A percentile compares a stretch with the other conserved stretches of the same genome.
These are phyloP conservation scores for Epizoanthus scotinus DNA, from an alignment of 92 coral and sea anemone species.

Conservation along the genomic window DNA sequence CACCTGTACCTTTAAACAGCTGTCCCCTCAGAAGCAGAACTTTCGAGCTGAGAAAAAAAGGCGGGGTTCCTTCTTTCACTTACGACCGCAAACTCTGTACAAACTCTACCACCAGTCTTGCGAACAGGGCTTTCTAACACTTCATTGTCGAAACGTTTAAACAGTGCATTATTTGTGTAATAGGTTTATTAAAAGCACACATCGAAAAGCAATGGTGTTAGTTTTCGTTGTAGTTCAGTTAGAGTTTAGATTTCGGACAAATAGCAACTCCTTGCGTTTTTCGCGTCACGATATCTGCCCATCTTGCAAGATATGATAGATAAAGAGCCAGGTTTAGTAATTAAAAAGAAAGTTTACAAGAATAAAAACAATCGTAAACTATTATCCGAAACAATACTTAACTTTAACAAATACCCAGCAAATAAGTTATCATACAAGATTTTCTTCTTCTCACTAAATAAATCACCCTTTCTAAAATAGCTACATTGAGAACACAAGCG, in stretches of 20 bases:
- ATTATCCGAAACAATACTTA: too few relatives aligned
- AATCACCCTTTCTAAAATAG: too few relatives aligned
- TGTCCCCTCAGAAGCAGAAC: constrained; percentile 6
- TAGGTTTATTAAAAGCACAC: constrained; percentile 30
- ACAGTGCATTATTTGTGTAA: not conserved
- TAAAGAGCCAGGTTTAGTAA: not conserved
- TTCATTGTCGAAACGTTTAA: constrained; percentile 29
- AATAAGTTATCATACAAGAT: not conserved
- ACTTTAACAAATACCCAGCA: too few relatives aligned
- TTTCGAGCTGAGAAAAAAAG: constrained; percentile 26
- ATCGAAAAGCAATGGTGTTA: constrained; percentile 5
- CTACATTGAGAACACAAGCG: too few relatives aligned
- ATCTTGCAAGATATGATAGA: not conserved
- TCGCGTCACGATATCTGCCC: not conserved
- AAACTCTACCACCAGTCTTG: constrained; percentile 8
- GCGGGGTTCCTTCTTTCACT: constrained; percentile 3
- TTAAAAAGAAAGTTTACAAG: not conserved
- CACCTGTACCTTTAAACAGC: constrained; percentile 41
- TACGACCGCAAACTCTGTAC: not conserved
- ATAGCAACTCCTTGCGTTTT: not conserved
- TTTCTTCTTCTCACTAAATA: not conserved
- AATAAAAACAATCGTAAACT: too few relatives aligned
- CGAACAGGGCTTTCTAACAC: not conserved
- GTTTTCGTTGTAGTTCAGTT: not conserved
- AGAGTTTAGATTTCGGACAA: not conserved